These are phyloP conservation scores for Zophobas atratus DNA, from an alignment of 1,140 invertebrate genomes.

Conservation along the genomic window DNA sequence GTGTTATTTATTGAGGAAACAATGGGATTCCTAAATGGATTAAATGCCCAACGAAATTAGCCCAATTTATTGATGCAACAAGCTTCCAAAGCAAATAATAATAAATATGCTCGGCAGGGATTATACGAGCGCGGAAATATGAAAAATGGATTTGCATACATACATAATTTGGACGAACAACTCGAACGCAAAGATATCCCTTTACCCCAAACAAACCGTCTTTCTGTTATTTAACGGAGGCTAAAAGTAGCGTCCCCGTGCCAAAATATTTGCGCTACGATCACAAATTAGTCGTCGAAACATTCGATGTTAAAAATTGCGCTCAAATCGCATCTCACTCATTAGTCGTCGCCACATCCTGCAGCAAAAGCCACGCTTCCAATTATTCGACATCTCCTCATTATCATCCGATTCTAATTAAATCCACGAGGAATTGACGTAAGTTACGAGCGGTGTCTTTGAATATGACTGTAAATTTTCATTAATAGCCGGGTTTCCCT, in stretches of 20 bases:
- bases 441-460: slow-evolving; percentile 6
- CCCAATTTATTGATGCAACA: slow-evolving; percentile 1
- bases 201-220: too few species aligned
- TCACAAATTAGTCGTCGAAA: too few species aligned
- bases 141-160: background rate
- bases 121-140: background rate
- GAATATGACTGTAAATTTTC: slow-evolving; percentile 12
- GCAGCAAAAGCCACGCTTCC: background rate
- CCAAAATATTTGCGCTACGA: background rate
- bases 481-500: slow-evolving; percentile 31
- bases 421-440: slow-evolving; percentile 19
- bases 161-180: too few species aligned
- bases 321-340: too few species aligned
- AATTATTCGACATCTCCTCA: slow-evolving; percentile 8
- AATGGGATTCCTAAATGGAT: background rate
- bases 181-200: too few species aligned
- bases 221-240: too few species aligned
- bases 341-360: slow-evolving; percentile 16
- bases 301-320: background rate
- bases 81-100: background rate
- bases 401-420: slow-evolving; percentile 5
- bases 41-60: background rate
- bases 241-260: too few species aligned
- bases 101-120: too few species aligned
- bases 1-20: slow-evolving; percentile 15